Evolutionary conservation across 2,888 invertebrate genomes (phyloP).

Genomic region (Nephrotoma guestfalica): DNA sequence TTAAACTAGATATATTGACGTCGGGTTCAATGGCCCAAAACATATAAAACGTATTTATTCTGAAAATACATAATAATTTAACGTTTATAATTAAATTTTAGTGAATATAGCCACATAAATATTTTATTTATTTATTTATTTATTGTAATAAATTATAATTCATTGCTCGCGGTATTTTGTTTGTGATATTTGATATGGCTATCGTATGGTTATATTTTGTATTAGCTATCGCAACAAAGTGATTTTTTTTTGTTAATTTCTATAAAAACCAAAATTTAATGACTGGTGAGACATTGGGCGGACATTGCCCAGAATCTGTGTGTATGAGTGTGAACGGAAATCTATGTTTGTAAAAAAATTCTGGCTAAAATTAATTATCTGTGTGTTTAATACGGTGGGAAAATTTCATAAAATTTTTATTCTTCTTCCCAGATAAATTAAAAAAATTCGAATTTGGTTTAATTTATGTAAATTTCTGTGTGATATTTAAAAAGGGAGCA

Average conservation of each 20-base stretch:
- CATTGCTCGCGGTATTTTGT: neutral
- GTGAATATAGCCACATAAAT: neutral
- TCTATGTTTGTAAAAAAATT: too few species aligned
- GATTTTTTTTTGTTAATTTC: neutral
- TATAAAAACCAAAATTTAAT: neutral
- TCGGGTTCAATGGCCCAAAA: neutral
- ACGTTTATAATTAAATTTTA: neutral
- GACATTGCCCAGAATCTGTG: too few species aligned
- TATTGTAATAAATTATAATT: neutral
- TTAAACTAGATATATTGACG: neutral
- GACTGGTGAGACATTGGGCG: neutral
- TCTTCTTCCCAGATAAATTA: too few species aligned
- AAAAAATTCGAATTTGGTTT: too few species aligned
- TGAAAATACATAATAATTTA: neutral
- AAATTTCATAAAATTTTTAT: too few species aligned
- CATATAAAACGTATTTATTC: neutral
- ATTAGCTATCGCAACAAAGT: neutral
- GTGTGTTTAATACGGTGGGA: too few species aligned
- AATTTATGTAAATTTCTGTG: too few species aligned
- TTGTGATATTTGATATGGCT: neutral
- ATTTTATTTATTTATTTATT: neutral
- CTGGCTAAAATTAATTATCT: too few species aligned
- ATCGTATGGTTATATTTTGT: neutral
- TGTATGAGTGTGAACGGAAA: too few species aligned
- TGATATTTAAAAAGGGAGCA: too few species aligned